Conservation (phyloP, 1,140 invertebrate species). For the Zaprionus ghesquierei region DNA sequence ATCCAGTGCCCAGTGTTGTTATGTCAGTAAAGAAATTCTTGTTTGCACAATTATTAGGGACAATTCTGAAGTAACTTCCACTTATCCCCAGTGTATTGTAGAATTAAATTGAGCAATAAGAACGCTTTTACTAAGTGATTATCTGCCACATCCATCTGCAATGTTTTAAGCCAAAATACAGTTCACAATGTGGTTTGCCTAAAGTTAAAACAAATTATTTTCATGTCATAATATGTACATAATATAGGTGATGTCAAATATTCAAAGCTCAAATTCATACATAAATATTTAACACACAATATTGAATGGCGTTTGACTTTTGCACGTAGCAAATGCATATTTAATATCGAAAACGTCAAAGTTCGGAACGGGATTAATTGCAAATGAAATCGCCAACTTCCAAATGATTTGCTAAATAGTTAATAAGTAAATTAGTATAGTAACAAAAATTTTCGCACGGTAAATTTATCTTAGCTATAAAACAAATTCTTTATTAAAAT, state of each 20-base stretch:
- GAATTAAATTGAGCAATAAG: not conserved
- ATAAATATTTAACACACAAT: slow-evolving; percentile 45
- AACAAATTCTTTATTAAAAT: not conserved
- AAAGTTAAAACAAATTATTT: not conserved
- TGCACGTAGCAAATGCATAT: slow-evolving; percentile 60
- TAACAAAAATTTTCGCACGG: not conserved
- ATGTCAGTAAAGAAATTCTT: not conserved
- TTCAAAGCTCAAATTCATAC: slow-evolving; percentile 15
- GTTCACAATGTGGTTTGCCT: not conserved
- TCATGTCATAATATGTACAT: not conserved
- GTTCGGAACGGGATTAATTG: slow-evolving; percentile 44
- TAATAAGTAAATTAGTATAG: slow-evolving; percentile 13
- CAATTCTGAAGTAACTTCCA: not conserved
- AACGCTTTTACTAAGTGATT: too few species aligned
- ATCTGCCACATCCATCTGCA: too few species aligned
- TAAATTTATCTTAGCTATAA: not conserved
- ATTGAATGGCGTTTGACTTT: slow-evolving; percentile 52
- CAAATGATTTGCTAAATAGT: slow-evolving; percentile 46
- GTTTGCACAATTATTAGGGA: slow-evolving; percentile 2
- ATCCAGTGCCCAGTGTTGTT: too few species aligned
- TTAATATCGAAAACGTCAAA: slow-evolving; percentile 46
- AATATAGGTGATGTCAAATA: not conserved
- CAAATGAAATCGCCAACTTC: slow-evolving; percentile 50
- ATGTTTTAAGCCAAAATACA: too few species aligned
- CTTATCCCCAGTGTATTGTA: not conserved